Evolutionary conservation across 2,113 vertebrate species (phyloP), one percentile per base, ranked within the genome.

Genomic region (Macrotis lagotis): DNA sequence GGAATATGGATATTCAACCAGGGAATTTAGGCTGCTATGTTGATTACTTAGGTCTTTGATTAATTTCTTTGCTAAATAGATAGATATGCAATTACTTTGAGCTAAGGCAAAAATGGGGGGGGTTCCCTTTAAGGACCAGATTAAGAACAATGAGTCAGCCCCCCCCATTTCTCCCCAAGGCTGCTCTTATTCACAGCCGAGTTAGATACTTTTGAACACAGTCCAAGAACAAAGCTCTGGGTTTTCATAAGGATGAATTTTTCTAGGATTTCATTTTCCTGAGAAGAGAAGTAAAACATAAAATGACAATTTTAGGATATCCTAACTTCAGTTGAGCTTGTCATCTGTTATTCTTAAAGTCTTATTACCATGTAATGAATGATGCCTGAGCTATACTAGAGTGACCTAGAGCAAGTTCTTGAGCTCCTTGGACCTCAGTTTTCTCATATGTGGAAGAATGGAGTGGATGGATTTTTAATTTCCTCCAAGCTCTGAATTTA

Each of bases 11-110:
- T 96, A 93, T 91, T 92, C 95, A 96, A 95, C 95, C 90, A 95
- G 96, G 96, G 93, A 98, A 96, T 98, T 97, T 96, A 92, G 44
- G 94, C 96, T 95, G 94, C 49, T 94, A 92, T 93, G 90, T 94
- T 98, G 97, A 98, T 97, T 97, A 83, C 95, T 92, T 89, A 91
- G 90, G 83, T 74, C 55, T 95, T 91, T 97, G 97, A 98, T 98
- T 98, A 98, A 98, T 97, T 96, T 93, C 93, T 97, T 95, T 94
- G 94, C 96, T 91, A 95, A 96, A 88, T 8, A 96, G 90, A 95
- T 92, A 97, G 66, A 96, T 96, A 95, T 59, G 91, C 52, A 97
- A 96, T 96, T 95, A 96, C 94, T 94, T 31, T 92, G 37, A 98
- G 93, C 93, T 95, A 96, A 95, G 91, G 91, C 90, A 94, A 93